These are phyloP conservation scores for Prunella fulvescens DNA, from an alignment of 2,113 vertebrate genomes.

Conservation along the genomic window DNA sequence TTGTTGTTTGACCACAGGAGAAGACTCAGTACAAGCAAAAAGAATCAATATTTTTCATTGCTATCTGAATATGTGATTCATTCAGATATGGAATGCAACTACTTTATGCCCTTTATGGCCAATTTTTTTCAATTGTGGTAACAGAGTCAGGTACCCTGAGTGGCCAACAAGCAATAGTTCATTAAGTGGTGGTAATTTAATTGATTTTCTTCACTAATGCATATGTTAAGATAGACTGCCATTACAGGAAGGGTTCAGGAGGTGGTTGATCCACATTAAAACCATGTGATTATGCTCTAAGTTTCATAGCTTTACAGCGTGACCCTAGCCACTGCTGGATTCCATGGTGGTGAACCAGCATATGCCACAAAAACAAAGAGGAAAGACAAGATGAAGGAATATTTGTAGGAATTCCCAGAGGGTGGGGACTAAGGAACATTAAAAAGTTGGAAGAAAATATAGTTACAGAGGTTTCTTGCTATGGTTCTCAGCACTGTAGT, in stretches of 20 bases:
- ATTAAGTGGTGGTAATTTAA: conserved; percentile 17
- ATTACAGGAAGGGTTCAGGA: neutral
- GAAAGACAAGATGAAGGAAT: neutral
- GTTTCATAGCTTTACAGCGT: neutral
- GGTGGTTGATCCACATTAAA: neutral
- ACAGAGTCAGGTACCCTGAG: neutral
- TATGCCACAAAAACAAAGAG: neutral
- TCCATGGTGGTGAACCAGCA: neutral
- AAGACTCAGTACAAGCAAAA: neutral
- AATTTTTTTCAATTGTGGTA: neutral
- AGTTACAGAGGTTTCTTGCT: neutral
- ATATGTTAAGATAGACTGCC: neutral
- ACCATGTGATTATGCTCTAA: neutral
- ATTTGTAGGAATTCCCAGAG: neutral
- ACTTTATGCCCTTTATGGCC: neutral
- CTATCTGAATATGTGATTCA: neutral
- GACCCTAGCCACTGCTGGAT: neutral
- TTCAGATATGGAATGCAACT: neutral
- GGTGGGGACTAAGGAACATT: neutral
- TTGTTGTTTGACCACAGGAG: neutral
- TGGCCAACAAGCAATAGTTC: neutral
- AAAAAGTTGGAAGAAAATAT: neutral
- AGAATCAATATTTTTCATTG: neutral
- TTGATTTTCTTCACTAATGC: conserved; percentile 35
- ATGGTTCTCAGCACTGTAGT: neutral